These are phyloP conservation scores for Euura saliciscinereae DNA, from an alignment of 1,140 invertebrate genomes.

Conservation along the genomic window DNA sequence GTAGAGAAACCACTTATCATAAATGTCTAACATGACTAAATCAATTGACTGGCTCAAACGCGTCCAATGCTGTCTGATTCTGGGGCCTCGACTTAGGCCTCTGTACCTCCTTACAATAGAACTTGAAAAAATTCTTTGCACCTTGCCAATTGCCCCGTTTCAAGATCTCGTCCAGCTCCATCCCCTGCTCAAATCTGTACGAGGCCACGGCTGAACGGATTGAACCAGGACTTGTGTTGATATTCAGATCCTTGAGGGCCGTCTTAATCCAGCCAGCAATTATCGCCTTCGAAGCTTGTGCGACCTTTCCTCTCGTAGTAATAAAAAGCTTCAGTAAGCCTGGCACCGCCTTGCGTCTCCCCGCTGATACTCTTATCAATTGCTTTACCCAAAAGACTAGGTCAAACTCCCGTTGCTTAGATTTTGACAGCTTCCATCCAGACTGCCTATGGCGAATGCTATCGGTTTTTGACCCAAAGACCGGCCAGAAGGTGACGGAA, in stretches of 20 bases:
- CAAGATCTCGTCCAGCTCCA: conserved; percentile 29
- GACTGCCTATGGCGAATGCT: conserved; percentile 35
- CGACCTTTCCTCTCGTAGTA: conserved; percentile 28
- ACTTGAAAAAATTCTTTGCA: conserved; percentile 27
- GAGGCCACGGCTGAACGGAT: conserved; percentile 29
- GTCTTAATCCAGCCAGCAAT: conserved; percentile 44
- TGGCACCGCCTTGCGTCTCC: background rate
- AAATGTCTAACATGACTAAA: background rate
- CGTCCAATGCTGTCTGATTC: background rate
- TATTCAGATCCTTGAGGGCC: conserved; percentile 30
- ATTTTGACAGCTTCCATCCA: conserved; percentile 37
- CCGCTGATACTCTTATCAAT: conserved; percentile 8
- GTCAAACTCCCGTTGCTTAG: conserved; percentile 7
- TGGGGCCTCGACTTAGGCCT: background rate
- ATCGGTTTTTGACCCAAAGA: conserved; percentile 47
- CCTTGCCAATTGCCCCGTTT: conserved; percentile 29
- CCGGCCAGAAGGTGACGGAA: conserved; percentile 37
- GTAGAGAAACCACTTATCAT: background rate
- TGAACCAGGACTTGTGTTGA: conserved; percentile 34
- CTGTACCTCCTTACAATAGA: conserved; percentile 25
- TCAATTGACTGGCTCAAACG: background rate
- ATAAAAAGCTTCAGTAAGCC: conserved; percentile 17
- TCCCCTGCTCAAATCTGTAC: conserved; percentile 18
- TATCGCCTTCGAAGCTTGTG: conserved; percentile 35
- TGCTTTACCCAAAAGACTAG: conserved; percentile 15